These are phyloP conservation scores for Arenicola marina DNA, from an alignment of 2,888 invertebrate genomes.

Conservation along the genomic window DNA sequence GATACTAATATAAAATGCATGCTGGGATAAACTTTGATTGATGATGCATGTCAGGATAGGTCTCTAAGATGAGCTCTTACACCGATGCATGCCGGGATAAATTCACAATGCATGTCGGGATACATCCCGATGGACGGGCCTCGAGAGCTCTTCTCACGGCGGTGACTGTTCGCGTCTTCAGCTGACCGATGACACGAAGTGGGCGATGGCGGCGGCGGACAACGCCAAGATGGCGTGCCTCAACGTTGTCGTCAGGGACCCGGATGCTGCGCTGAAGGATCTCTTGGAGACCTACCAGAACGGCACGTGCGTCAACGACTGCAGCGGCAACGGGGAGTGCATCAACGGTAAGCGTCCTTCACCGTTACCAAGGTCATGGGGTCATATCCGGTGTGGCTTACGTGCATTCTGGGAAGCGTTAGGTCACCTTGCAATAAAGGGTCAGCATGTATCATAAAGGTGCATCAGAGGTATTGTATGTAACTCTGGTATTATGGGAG, in stretches of 20 bases:
- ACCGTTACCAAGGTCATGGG: too few species aligned
- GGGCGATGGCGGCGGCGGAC: not conserved
- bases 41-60: too few species aligned
- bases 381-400: too few species aligned
- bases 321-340: not conserved
- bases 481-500: too few species aligned
- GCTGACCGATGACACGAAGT: not conserved
- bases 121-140: not conserved
- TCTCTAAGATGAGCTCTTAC: too few species aligned
- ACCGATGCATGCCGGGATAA: too few species aligned
- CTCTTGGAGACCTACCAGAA: not conserved
- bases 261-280: not conserved
- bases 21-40: too few species aligned
- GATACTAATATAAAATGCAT: too few species aligned
- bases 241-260: not conserved
- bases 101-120: not conserved
- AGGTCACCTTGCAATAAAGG: too few species aligned
- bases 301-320: constrained; percentile 2
- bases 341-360: not conserved
- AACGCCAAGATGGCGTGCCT: not conserved
- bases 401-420: too few species aligned
- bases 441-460: too few species aligned
- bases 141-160: not conserved
- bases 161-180: not conserved
- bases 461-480: too few species aligned